Percentiles rank a stretch among this genome's conserved stretches.
Conservation (phyloP, 2,113 vertebrate species). For the Miniopterus natalensis region DNA sequence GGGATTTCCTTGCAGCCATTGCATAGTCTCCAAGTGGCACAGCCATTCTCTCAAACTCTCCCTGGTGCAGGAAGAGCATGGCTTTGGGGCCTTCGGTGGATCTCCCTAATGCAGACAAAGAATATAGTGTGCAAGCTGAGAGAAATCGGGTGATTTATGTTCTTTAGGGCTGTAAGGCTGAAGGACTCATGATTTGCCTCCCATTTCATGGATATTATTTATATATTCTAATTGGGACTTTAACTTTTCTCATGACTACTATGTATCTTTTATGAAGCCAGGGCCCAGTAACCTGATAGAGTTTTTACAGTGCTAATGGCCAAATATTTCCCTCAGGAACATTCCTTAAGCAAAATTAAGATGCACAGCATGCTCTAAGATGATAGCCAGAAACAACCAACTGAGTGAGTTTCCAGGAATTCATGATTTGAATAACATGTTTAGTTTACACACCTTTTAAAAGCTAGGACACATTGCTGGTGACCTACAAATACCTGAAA, state of each 20-base stretch:
- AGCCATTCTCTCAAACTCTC: not conserved
- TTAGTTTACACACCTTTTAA: not conserved
- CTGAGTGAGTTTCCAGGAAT: not conserved
- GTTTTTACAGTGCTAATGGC: not conserved
- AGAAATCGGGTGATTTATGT: rapidly evolving
- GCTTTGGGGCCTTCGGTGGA: rapidly evolving
- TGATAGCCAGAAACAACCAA: not conserved
- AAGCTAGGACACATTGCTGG: not conserved
- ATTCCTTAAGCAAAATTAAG: not conserved
- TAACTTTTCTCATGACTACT: not conserved
- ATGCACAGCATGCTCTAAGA: not conserved
- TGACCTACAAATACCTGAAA: not conserved
- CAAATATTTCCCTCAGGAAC: not conserved
- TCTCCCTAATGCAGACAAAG: not conserved
- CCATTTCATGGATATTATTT: not conserved
- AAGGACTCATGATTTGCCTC: not conserved
- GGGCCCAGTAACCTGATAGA: not conserved
- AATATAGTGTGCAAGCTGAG: not conserved
- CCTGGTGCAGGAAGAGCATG: not conserved
- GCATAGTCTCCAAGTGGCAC: rapidly evolving
- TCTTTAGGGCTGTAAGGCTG: not conserved
- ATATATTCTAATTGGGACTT: not conserved
- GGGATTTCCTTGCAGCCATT: no score
- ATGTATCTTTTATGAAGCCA: not conserved
- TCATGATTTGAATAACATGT: not conserved